Evolutionary conservation across 2,888 invertebrate genomes (phyloP).

Genomic region (Neoitamus cyanurus): DNA sequence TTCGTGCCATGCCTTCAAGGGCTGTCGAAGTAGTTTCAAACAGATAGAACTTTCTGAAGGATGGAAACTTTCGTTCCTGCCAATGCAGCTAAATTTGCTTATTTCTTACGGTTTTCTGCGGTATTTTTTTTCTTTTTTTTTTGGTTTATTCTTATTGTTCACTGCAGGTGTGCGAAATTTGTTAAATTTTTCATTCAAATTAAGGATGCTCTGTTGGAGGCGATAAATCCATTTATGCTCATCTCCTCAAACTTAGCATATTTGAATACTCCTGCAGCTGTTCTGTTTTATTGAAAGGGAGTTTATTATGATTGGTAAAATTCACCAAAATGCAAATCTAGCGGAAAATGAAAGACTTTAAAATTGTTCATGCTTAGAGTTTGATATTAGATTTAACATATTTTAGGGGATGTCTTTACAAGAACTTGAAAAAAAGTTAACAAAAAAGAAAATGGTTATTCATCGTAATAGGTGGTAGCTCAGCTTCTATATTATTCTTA

Average conservation of each 20-base stretch:
- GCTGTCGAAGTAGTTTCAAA: background rate
- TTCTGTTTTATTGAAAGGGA: background rate
- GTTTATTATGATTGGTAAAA: background rate
- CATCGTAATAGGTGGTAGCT: too few relatives aligned
- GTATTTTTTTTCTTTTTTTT: background rate
- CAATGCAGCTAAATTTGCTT: background rate
- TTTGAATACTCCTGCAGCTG: background rate
- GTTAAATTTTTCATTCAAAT: background rate
- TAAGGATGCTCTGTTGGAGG: background rate
- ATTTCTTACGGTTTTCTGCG: background rate
- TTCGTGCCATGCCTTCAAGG: conserved; percentile 1
- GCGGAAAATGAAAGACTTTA: too few relatives aligned
- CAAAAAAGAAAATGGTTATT: too few relatives aligned
- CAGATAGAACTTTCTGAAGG: conserved; percentile 1
- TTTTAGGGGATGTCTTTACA: too few relatives aligned
- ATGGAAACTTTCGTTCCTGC: background rate
- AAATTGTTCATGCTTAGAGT: too few relatives aligned
- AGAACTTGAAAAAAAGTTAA: too few relatives aligned
- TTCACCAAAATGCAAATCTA: too few relatives aligned
- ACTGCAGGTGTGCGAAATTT: background rate
- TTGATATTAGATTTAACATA: too few relatives aligned
- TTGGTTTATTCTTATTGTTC: background rate
- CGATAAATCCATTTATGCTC: background rate
- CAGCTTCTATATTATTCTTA: too few relatives aligned
- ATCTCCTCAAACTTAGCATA: background rate